Conservation (phyloP, 2,113 vertebrate genomes). For the Hippocampus comes region DNA sequence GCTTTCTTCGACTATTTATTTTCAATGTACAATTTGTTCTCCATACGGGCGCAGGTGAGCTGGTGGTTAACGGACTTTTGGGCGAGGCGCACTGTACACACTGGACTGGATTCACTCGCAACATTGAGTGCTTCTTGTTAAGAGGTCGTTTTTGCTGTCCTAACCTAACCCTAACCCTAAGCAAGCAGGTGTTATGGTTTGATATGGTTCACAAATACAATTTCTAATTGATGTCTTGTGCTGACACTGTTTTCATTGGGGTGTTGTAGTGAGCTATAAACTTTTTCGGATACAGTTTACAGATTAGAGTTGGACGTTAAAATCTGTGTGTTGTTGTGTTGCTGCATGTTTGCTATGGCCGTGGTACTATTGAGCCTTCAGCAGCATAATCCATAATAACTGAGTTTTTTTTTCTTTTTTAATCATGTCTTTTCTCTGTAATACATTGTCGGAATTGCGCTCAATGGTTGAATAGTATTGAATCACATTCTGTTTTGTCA, state of each 20-base stretch:
- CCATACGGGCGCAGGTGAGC: no score
- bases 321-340: conserved; percentile 12
- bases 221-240: conserved; percentile 11
- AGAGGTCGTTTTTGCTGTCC: no score
- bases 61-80: no score
- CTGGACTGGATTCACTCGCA: no score
- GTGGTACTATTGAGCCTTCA: conserved; percentile 7
- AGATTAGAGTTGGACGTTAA: conserved; percentile 22
- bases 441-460: conserved; percentile 27
- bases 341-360: neutral
- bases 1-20: no score
- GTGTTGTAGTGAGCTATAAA: conserved; percentile 7
- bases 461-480: conserved; percentile 15
- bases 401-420: conserved; percentile 6
- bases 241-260: conserved; percentile 11
- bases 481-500: conserved; percentile 39
- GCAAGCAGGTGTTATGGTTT: conserved; percentile 11
- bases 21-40: no score
- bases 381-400: conserved; percentile 24
- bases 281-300: conserved; percentile 22
- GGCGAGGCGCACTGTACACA: no score
- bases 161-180: neutral
- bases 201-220: neutral
- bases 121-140: neutral
- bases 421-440: conserved; percentile 17